Evolutionary conservation across 2,797 vertebrate genomes (phyloP), one percentile per base, ranked within the genome.

Genomic region (Crax fasciolata): DNA sequence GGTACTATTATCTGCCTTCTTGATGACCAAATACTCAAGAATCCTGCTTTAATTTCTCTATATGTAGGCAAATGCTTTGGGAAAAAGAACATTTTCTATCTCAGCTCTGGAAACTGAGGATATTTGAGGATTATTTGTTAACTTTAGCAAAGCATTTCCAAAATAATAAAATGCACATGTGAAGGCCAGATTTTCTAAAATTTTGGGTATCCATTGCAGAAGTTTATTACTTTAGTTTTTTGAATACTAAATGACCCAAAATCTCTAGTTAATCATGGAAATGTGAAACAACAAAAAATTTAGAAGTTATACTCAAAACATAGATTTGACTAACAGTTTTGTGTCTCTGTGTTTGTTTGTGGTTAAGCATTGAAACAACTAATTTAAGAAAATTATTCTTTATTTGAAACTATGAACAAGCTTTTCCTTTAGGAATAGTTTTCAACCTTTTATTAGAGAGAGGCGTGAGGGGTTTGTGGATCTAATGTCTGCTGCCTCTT

Each of bases 401-500:
- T 62, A 61, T 49, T 46, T 88, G 51, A 92, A 90, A 88, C 30
- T 49, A 86, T n/a, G 35, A 41, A 66, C 87, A 68, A 44, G 11
- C n/a, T 91, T 81, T 87, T 91, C 43, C 35, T 85, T 83, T 86
- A 84, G 87, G 52, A 93, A 73, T 89, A 82, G 67, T 70, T 92
- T 91, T 89, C 73, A 94, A 23, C 75, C 82, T 91, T 39, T 86
- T 70, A 73, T 59, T 79, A 72, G 46, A 87, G 48, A 74, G 7
- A 70, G 49, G 38, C 15, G 84, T 79, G 75, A 92, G 23, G 58
- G 14, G 44, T 62, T 82, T 72, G 71, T 79, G 73, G 70, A 81
- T 84, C 35, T 51, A 96, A 89, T 23, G 91, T 92, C 94, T 89
- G 91, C 57, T 77, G 87, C 90, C 54, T 87, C 52, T 90, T 80